A percentile compares a stretch with the other conserved stretches of the same genome.
Evolutionary conservation across 1,140 invertebrate genomes (phyloP).

Genomic region (Bicyclus anynana): DNA sequence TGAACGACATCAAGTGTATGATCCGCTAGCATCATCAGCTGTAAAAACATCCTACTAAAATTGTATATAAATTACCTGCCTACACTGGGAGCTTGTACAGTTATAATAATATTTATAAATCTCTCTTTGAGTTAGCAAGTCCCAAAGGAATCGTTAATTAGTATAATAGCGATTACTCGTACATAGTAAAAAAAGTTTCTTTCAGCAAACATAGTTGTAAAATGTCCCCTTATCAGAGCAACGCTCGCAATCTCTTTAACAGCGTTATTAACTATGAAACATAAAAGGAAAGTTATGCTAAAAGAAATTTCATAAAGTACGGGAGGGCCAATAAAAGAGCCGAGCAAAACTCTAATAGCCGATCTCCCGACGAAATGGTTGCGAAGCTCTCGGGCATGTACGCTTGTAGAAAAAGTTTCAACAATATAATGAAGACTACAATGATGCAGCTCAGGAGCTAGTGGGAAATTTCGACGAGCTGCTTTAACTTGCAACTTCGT

Average conservation of each 20-base stretch:
- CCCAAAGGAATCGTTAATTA: too few species aligned
- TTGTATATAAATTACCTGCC: too few species aligned
- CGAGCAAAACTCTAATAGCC: constrained; percentile 9
- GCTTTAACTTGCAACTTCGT: not conserved
- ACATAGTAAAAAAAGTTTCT: not conserved
- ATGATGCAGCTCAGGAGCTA: not conserved
- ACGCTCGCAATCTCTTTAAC: not conserved
- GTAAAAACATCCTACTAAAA: too few species aligned
- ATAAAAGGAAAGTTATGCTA: constrained; percentile 11
- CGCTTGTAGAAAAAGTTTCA: constrained; percentile 15
- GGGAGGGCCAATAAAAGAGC: constrained; percentile 7
- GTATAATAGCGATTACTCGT: too few species aligned
- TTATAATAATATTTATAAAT: too few species aligned
- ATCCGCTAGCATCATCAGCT: too few species aligned
- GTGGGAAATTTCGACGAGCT: not conserved
- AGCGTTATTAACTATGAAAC: constrained; percentile 1
- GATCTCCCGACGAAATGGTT: constrained; percentile 7
- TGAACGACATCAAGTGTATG: too few species aligned
- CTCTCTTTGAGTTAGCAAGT: too few species aligned
- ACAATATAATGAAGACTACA: constrained; percentile 21
- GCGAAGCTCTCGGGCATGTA: constrained; percentile 1
- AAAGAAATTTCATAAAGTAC: constrained; percentile 15
- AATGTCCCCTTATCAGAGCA: not conserved
- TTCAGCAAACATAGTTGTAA: not conserved
- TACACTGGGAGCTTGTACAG: too few species aligned